Conservation (phyloP, 1,140 invertebrate genomes). For the Stenopsyche tienmushanensis region DNA sequence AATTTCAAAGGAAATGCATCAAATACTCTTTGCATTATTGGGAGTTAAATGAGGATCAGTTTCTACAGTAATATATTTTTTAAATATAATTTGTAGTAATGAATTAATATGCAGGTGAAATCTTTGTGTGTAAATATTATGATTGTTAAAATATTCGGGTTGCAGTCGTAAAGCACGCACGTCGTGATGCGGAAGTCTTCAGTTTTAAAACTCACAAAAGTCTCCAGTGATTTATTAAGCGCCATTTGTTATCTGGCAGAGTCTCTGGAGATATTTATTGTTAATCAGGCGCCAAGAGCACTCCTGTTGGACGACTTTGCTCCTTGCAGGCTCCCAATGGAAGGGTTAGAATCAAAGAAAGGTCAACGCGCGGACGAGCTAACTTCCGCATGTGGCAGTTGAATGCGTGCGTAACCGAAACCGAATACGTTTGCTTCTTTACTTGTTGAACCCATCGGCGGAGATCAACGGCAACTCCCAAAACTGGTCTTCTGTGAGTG, state of each 20-base stretch:
- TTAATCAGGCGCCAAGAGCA: constrained; percentile 1
- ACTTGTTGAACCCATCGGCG: not conserved
- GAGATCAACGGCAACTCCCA: not conserved
- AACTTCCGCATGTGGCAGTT: constrained; percentile 16
- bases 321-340: not conserved
- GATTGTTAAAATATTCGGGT: not conserved
- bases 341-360: not conserved
- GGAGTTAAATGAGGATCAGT: not conserved
- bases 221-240: constrained; percentile 14
- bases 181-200: constrained; percentile 15
- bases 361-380: not conserved
- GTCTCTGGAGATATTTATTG: constrained; percentile 3
- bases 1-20: not conserved
- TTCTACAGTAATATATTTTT: not conserved
- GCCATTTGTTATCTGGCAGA: constrained; percentile 4
- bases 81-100: not conserved
- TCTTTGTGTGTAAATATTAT: not conserved
- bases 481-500: constrained; percentile 1
- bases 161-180: constrained; percentile 7
- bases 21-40: constrained; percentile 1
- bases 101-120: not conserved
- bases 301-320: not conserved
- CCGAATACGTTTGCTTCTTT: constrained; percentile 1
- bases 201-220: constrained; percentile 1
- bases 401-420: constrained; percentile 26